Percentiles rank a stretch among this genome's conserved stretches.
phyloP scores from a whole-genome alignment of 2,797 vertebrate genomes.

The Prunella strophiata region DNA sequence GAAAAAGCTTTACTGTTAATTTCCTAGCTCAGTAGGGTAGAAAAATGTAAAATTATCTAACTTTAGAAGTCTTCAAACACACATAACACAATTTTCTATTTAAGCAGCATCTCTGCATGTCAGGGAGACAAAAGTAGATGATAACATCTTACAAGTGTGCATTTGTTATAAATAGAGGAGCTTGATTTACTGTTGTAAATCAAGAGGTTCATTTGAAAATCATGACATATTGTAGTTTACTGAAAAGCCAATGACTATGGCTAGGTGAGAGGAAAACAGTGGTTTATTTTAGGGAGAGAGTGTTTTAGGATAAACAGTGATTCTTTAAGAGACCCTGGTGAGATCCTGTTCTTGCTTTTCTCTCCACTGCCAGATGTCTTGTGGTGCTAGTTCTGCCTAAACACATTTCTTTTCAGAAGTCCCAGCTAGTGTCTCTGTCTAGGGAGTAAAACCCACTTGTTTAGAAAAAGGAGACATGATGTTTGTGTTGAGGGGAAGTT shows the following conservation, averaged over 20 bases:
- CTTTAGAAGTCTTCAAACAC: background rate
- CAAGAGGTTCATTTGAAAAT: background rate
- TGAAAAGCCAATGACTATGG: background rate
- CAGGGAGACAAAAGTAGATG: conserved; percentile 12
- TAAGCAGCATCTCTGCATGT: background rate
- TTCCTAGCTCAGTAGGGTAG: conserved; percentile 44
- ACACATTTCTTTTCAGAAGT: background rate
- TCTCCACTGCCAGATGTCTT: background rate
- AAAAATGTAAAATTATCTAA: conserved; percentile 28
- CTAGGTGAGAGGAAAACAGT: background rate
- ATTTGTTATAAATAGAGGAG: background rate
- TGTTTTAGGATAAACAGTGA: background rate
- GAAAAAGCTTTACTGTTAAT: conserved; percentile 37
- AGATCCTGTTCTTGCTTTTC: background rate
- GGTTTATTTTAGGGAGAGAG: background rate
- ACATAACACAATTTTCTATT: background rate
- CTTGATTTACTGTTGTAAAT: background rate
- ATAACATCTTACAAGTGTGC: background rate
- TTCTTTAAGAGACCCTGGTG: background rate
- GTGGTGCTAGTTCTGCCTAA: background rate
- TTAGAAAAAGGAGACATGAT: background rate
- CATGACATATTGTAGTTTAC: background rate
- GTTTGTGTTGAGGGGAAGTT: background rate
- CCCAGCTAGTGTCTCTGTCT: background rate
- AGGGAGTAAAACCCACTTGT: background rate